These are phyloP conservation scores for Gambusia yucatana DNA, from an alignment of 2,797 vertebrate species.

Conservation along the genomic window DNA sequence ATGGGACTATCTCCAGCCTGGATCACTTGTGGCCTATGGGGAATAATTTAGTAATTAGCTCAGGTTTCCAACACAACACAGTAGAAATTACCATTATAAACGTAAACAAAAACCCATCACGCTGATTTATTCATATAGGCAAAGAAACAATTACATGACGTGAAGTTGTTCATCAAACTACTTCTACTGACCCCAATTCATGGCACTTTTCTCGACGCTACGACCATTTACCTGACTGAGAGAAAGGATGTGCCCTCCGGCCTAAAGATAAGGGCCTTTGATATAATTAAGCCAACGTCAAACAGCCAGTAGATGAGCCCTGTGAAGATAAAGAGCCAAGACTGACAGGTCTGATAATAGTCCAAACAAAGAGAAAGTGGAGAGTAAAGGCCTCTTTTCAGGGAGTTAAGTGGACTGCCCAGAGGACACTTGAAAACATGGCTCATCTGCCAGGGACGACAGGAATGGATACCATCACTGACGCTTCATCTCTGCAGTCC, in stretches of 20 bases:
- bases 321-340: constrained; percentile 74
- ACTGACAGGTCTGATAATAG: constrained; percentile 77
- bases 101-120: constrained; percentile 5
- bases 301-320: constrained; percentile 73
- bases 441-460: constrained; percentile 71
- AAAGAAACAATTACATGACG: constrained; percentile 8
- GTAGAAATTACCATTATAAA: constrained; percentile 31
- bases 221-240: constrained; percentile 36
- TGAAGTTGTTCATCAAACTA: constrained; percentile 13
- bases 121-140: neutral
- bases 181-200: constrained; percentile 34
- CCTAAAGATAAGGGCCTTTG: constrained; percentile 74
- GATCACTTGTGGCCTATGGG: constrained; percentile 39
- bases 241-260: constrained; percentile 69
- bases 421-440: constrained; percentile 74
- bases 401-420: constrained; percentile 77
- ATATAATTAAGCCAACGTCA: constrained; percentile 76
- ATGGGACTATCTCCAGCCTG: constrained; percentile 48
- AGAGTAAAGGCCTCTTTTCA: constrained; percentile 79
- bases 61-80: constrained; percentile 40
- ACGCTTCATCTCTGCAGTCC: constrained; percentile 41
- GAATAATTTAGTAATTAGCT: constrained; percentile 38
- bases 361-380: constrained; percentile 82
- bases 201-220: constrained; percentile 39
- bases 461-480: constrained; percentile 68